Percentiles rank a stretch among this genome's conserved stretches.
These are phyloP conservation scores for Columba livia DNA, from an alignment of 2,113 vertebrate genomes.

Conservation along the genomic window DNA sequence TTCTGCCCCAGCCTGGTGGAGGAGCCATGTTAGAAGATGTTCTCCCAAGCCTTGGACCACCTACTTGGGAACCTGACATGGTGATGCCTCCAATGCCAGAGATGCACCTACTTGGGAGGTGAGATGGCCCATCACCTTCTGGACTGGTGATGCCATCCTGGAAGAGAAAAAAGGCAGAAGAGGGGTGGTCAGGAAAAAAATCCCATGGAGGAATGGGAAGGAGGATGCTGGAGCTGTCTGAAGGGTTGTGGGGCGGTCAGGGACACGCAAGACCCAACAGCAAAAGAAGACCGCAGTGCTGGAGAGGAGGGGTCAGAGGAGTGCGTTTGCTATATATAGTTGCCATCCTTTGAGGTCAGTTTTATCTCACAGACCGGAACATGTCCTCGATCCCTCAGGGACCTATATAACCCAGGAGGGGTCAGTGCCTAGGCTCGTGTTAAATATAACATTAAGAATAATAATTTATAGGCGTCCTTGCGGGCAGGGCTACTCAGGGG, in stretches of 20 bases:
- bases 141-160: neutral
- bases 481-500: neutral
- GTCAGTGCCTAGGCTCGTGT: neutral
- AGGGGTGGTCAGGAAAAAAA: neutral
- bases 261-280: neutral
- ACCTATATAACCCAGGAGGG: neutral
- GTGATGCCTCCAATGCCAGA: neutral
- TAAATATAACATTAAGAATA: neutral
- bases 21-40: neutral
- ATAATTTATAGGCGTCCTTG: neutral
- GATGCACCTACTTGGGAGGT: neutral
- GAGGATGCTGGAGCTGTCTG: neutral
- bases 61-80: rapidly evolving
- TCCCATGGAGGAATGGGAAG: neutral
- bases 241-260: neutral
- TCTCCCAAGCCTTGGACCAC: rapidly evolving
- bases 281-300: neutral
- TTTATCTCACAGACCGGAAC: neutral
- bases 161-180: neutral
- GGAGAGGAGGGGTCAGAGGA: neutral
- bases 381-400: neutral
- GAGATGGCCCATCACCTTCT: neutral
- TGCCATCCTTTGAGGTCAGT: neutral
- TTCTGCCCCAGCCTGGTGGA: neutral
- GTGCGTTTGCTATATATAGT: neutral